Percentiles rank a stretch among this genome's conserved stretches.
phyloP scores from a whole-genome alignment of 2,888 invertebrate species.

The Sinotaia quadrata region DNA sequence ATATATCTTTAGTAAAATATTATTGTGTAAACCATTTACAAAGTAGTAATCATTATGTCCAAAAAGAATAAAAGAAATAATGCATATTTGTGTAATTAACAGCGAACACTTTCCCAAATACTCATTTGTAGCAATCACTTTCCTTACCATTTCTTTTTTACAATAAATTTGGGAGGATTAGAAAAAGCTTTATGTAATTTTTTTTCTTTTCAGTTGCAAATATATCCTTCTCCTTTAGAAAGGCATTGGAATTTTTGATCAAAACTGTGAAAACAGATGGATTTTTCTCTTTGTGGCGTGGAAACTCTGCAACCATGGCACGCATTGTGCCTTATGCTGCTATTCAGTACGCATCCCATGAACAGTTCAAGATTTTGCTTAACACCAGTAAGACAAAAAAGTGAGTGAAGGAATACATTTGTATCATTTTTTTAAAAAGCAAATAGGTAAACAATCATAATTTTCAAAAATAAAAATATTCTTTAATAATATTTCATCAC shows the following conservation, averaged over 20 bases:
- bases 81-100: too few species aligned
- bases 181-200: neutral
- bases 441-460: too few species aligned
- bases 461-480: too few species aligned
- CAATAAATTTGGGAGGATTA: neutral
- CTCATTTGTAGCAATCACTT: too few species aligned
- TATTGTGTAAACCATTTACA: too few species aligned
- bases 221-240: slow-evolving; percentile 72
- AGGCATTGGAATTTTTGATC: slow-evolving; percentile 73
- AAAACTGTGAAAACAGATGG: slow-evolving; percentile 84
- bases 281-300: slow-evolving; percentile 90
- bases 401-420: slow-evolving; percentile 43
- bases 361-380: slow-evolving; percentile 92
- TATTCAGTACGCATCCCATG: slow-evolving; percentile 97
- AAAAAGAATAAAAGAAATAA: too few species aligned
- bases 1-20: too few species aligned
- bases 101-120: too few species aligned
- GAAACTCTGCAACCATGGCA: slow-evolving; percentile 98
- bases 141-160: too few species aligned
- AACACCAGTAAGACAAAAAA: slow-evolving; percentile 46
- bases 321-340: slow-evolving; percentile 97
- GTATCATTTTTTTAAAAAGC: too few species aligned
- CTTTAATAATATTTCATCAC: too few species aligned
- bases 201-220: slow-evolving; percentile 61
- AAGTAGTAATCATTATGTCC: too few species aligned